Conservation (phyloP, 92 coral and sea anemone genomes). For the Zoanthus sansibaricus region DNA sequence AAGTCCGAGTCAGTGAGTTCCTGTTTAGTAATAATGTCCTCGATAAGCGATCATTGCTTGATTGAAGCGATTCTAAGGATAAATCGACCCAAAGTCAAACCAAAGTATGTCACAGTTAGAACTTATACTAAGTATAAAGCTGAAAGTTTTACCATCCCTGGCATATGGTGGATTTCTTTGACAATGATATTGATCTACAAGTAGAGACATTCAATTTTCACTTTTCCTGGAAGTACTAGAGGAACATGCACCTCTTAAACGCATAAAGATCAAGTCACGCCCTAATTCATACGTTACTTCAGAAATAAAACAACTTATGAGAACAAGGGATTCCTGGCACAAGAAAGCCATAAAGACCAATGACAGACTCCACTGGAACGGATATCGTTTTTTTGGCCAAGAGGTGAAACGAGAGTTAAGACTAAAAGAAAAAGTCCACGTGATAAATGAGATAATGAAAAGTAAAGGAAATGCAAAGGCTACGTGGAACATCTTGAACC, state of each 20-base stretch:
- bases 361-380: conserved; percentile 65
- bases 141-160: conserved; percentile 49
- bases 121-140: conserved; percentile 38
- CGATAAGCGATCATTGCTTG: conserved; percentile 61
- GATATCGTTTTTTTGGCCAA: conserved; percentile 54
- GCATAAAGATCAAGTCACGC: conserved; percentile 46
- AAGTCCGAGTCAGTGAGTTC: conserved; percentile 45
- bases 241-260: conserved; percentile 49
- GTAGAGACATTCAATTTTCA: conserved; percentile 35
- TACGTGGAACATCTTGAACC: conserved; percentile 53
- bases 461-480: conserved; percentile 52
- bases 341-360: conserved; percentile 59
- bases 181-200: conserved; percentile 36
- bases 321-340: conserved; percentile 62
- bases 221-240: conserved; percentile 44
- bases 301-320: conserved; percentile 56
- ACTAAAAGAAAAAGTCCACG: conserved; percentile 37
- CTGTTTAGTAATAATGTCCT: conserved; percentile 50
- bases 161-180: conserved; percentile 47
- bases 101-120: not conserved
- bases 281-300: conserved; percentile 47
- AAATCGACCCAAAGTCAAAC: not conserved
- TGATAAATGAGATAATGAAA: conserved; percentile 26
- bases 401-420: conserved; percentile 41
- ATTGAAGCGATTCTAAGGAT: conserved; percentile 47